Conservation (phyloP, 2,797 vertebrate genomes). For the Phoebastria nigripes region DNA sequence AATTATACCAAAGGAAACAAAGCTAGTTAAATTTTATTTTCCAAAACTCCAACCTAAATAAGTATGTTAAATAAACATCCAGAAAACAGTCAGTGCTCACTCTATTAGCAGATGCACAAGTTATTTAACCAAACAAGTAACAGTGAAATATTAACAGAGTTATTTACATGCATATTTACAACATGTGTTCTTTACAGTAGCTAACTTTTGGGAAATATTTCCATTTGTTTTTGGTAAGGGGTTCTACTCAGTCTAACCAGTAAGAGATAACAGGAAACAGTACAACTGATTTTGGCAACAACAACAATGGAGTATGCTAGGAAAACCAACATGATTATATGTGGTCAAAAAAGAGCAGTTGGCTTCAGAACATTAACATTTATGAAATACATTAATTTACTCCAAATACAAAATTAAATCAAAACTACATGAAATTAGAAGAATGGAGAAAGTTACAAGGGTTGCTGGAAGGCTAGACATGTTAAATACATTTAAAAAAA, state of each 20-base stretch:
- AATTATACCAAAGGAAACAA: conserved; percentile 63
- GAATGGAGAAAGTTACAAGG: conserved; percentile 8
- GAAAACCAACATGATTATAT: conserved; percentile 54
- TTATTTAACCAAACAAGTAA: conserved; percentile 65
- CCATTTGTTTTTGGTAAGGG: conserved; percentile 43
- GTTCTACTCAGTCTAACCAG: conserved; percentile 44
- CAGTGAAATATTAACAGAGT: conserved; percentile 73
- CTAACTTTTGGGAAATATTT: conserved; percentile 48
- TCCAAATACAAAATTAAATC: conserved; percentile 61
- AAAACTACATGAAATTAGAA: conserved; percentile 57
- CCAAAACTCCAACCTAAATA: conserved; percentile 70
- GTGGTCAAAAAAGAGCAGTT: conserved; percentile 24
- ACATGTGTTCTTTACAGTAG: conserved; percentile 45
- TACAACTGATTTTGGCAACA: conserved; percentile 64
- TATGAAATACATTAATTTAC: conserved; percentile 54
- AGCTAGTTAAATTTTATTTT: conserved; percentile 74
- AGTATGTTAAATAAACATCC: conserved; percentile 67
- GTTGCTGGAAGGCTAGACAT: conserved; percentile 27
- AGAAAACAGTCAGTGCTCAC: conserved; percentile 68
- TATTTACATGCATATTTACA: conserved; percentile 82
- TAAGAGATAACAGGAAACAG: conserved; percentile 26
- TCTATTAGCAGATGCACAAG: conserved; percentile 69
- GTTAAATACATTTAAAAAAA: neutral
- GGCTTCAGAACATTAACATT: conserved; percentile 45
- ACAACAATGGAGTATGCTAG: neutral